Evolutionary conservation across 1,140 invertebrate genomes (phyloP), one percentile per base, ranked within the genome.

Genomic region (Papilio aristodemus): DNA sequence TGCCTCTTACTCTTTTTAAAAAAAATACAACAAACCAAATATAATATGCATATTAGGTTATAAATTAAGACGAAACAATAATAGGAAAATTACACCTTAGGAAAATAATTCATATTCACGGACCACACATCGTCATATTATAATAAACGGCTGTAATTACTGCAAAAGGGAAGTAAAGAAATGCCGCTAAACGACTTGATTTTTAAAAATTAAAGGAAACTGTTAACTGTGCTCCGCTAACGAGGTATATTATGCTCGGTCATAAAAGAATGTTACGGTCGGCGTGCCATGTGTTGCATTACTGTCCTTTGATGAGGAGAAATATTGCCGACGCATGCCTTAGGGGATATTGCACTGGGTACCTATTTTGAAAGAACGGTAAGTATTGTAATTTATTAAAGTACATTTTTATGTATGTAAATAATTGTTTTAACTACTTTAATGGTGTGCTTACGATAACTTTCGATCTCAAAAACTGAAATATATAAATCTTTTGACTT

Each of bases 251-350:
- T 66, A 66, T 66, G 41, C 63, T 46, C 63, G n/a, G 8, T 66
- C 63, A 66, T 66, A 66, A 66, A 66, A 66, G 63, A 66, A 46
- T 66, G 63, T 66, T 66, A 66, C 63, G 63, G 63, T 66, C 63
- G 25, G 63, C 41, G 25, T 50, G 63, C 63, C 63, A 50, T 66
- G 63, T 46, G 62, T 43, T 64, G 41, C 62, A 64, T 64, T 64
- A 43, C 41, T 66, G 43, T 46, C 41, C 63, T 66, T 66, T 66
- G 63, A 64, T 41, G 62, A 66, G n/a, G 25, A 50, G 63, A 66
- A 66, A 66, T 66, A 66, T 66, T 50, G 25, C 63, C 63, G 41
- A 66, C 63, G 43, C 13, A 50, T 66, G 63, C 63, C 63, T 66
- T 66, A 46, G 32, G 63, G 63, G 63, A 14, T 41, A 43, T 66